These are phyloP conservation scores for Champsocephalus esox DNA, from an alignment of 2,797 vertebrate species.

Conservation along the genomic window DNA sequence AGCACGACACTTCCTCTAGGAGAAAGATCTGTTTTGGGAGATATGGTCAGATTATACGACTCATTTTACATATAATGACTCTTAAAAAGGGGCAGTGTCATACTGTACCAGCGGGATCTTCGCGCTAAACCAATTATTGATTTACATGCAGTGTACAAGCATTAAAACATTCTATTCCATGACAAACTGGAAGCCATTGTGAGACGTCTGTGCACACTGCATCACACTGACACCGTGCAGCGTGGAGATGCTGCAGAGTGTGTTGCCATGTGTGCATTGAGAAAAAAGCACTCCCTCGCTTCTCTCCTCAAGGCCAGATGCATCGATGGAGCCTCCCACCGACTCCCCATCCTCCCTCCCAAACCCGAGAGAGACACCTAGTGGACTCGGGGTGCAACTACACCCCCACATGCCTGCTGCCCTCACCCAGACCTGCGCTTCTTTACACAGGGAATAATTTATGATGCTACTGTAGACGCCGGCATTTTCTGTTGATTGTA, in stretches of 20 bases:
- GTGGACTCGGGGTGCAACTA: conserved; percentile 29
- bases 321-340: conserved; percentile 47
- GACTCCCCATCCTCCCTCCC: conserved; percentile 16
- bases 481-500: conserved; percentile 34
- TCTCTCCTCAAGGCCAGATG: conserved; percentile 48
- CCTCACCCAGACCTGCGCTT: conserved; percentile 59
- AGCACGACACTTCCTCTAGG: no score
- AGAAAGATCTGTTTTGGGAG: background rate
- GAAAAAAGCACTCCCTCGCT: conserved; percentile 37
- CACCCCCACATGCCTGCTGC: conserved; percentile 29
- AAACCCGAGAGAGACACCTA: conserved; percentile 60
- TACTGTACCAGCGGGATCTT: background rate
- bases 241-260: conserved; percentile 56
- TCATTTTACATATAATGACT: background rate
- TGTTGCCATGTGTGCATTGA: conserved; percentile 59
- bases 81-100: background rate
- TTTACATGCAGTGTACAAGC: background rate
- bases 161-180: background rate
- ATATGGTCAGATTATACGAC: background rate
- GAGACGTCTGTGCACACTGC: background rate
- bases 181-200: background rate
- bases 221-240: conserved; percentile 32
- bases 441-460: conserved; percentile 51
- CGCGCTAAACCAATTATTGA: background rate
- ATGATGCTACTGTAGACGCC: conserved; percentile 32